These are phyloP conservation scores for Amphilophus citrinellus DNA, from an alignment of 2,113 vertebrate genomes.

Conservation along the genomic window DNA sequence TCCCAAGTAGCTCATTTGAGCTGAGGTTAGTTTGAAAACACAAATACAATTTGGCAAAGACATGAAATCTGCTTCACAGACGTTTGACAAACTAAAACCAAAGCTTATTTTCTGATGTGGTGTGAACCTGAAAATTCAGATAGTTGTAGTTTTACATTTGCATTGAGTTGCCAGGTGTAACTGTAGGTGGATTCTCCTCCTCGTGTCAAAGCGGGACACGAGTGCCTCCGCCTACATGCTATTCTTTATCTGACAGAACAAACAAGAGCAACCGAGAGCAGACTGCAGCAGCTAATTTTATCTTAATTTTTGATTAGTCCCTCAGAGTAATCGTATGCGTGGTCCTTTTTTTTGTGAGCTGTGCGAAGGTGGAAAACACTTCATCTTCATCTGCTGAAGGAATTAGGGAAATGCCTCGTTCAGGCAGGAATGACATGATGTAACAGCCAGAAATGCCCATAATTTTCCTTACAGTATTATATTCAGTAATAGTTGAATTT, in stretches of 20 bases:
- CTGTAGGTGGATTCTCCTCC: conserved; percentile 12
- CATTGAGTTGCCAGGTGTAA: conserved; percentile 11
- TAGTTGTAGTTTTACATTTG: background rate
- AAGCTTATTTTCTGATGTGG: background rate
- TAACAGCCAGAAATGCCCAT: conserved; percentile 22
- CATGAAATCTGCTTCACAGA: background rate
- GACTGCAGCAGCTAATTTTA: conserved; percentile 16
- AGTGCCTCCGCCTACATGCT: conserved; percentile 1
- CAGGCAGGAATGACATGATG: background rate
- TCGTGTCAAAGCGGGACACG: background rate
- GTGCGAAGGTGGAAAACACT: background rate
- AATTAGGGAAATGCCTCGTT: background rate
- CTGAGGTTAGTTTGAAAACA: background rate
- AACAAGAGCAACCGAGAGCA: background rate
- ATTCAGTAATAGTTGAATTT: background rate
- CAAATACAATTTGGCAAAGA: background rate
- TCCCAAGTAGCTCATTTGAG: background rate
- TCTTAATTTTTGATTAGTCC: conserved; percentile 4
- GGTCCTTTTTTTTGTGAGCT: background rate
- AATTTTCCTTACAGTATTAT: background rate
- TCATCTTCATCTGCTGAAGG: background rate
- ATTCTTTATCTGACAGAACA: conserved; percentile 15
- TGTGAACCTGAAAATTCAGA: background rate
- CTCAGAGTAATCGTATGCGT: background rate
- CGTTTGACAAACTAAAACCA: background rate